Percentiles rank a stretch among this genome's conserved stretches.
phyloP scores from a whole-genome alignment of 2,888 invertebrate species.

The Sphaeridia pumilis region DNA sequence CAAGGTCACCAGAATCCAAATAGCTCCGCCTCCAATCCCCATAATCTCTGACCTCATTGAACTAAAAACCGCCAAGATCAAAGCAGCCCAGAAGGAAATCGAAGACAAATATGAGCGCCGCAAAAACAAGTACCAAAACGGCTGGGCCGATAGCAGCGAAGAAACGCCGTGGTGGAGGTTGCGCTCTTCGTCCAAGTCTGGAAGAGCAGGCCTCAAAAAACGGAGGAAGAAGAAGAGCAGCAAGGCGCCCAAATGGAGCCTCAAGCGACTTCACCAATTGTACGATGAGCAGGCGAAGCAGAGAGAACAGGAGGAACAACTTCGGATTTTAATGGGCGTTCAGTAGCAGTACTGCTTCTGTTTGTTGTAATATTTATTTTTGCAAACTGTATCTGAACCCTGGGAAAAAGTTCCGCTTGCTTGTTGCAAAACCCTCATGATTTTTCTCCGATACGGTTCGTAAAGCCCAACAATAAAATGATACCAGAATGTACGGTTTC shows the following conservation, averaged over 20 bases:
- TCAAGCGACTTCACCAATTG: neutral
- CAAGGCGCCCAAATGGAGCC: neutral
- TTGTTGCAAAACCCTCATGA: too few species aligned
- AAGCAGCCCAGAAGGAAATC: neutral
- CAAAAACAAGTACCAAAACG: neutral
- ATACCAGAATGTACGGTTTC: too few species aligned
- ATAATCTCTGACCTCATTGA: neutral
- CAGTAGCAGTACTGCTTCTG: neutral
- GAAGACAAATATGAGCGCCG: neutral
- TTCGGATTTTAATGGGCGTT: too few species aligned
- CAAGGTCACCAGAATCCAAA: conserved; percentile 10
- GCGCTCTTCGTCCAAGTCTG: neutral
- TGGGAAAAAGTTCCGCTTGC: neutral
- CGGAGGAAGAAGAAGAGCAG: too few species aligned
- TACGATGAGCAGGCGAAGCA: neutral
- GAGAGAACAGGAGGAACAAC: conserved; percentile 3
- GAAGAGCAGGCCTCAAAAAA: too few species aligned
- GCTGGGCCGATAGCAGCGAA: neutral
- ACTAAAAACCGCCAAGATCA: neutral
- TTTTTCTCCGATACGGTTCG: too few species aligned
- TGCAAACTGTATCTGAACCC: too few species aligned
- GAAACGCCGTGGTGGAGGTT: neutral
- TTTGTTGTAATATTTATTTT: neutral
- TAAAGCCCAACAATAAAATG: too few species aligned
- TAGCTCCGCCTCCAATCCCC: conserved; percentile 9